phyloP scores from a whole-genome alignment of 1,140 invertebrate genomes.

The Euura lappo region DNA sequence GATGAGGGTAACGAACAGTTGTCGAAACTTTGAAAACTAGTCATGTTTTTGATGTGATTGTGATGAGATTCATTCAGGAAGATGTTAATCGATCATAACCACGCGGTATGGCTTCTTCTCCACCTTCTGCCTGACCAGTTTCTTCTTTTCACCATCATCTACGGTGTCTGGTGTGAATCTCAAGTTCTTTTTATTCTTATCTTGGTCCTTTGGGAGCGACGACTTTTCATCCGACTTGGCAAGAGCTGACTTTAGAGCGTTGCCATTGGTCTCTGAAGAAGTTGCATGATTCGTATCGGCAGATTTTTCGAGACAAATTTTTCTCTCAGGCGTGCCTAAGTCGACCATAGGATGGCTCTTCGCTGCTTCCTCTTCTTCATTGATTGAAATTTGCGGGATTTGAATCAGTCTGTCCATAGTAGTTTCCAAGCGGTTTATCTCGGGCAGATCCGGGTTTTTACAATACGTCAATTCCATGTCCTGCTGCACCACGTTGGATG shows the following conservation, averaged over 20 bases:
- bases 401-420: not conserved
- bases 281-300: too few relatives aligned
- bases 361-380: not conserved
- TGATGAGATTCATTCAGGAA: too few relatives aligned
- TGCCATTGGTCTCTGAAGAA: not conserved
- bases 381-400: not conserved
- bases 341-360: too few relatives aligned
- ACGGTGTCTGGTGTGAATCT: constrained; percentile 54
- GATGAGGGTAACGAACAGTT: constrained; percentile 48
- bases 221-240: constrained; percentile 22
- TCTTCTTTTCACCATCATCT: constrained; percentile 44
- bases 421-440: not conserved
- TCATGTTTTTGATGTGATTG: constrained; percentile 13
- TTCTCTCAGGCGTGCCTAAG: too few relatives aligned
- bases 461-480: not conserved
- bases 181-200: constrained; percentile 49
- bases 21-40: not conserved
- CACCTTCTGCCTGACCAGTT: constrained; percentile 35
- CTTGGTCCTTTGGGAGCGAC: constrained; percentile 37
- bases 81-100: constrained; percentile 18
- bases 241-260: constrained; percentile 22
- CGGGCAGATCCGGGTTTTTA: not conserved
- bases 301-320: too few relatives aligned
- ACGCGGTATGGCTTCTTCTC: constrained; percentile 44
- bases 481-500: not conserved